Base-by-base conservation (phyloP, 2,888 invertebrate genomes). In the Trissolcus brochymenae region DNA sequence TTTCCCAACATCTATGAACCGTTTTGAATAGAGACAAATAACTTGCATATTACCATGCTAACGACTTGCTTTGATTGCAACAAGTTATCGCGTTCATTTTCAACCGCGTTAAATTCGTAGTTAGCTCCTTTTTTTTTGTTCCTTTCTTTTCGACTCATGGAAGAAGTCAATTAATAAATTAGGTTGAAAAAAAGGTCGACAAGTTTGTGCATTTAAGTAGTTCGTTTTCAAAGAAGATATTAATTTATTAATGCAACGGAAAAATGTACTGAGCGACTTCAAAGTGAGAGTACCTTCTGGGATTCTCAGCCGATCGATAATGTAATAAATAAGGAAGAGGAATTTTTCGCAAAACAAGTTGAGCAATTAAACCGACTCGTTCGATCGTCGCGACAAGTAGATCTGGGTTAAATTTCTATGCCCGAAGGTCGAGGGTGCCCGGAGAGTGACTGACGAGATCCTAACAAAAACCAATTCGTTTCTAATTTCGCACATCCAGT, bases 371-470 rank as follows among this genome's bases (percentile, higher is more conserved):
- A 50, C 46, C 46, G 61, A 68, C 60, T 60, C 40, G 60, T 49
- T 71, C 59, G 56, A 68, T 72, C 64, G 72, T 49, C 78, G 71
- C 66, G 59, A 81, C 86, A 87, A 87, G 87, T 86, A 86, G 87
- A 87, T 86, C 86, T 85, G 83, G 87, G 87, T 86, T 86, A 86
- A 85, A 87, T 87, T 87, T 87, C 87, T 87, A 86, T 85, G 86
- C 86, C 85, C 79, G 84, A 85, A 87, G 87, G 85, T 86, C 85
- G 84, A 85, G 84, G 84, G 85, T 84, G 81, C 82, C 66, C 11
- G 60, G 61, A 65, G 40, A 51, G 53, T 35, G 46, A 13, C 53
- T 29, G 16, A 41, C 61, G 56, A 61, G 66, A 76, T 71, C 71
- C 62, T 59, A 50, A 49, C 17, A 66, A 76, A 66, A 72, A 66